Conservation (phyloP, 2,113 vertebrate genomes). For the Neolamprologus modestus region DNA sequence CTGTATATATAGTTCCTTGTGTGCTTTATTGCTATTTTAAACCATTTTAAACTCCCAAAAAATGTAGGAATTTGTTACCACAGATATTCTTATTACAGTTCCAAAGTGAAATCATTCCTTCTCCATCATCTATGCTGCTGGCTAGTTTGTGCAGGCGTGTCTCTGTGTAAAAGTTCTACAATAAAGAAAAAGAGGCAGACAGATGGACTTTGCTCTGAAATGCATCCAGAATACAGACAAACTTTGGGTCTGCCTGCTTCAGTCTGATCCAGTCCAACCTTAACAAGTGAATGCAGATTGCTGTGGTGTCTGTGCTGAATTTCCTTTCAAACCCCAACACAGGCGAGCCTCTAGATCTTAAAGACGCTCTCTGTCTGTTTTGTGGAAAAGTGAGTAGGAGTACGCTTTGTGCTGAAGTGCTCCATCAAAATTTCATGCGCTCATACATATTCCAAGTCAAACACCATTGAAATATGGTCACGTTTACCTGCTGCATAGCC, state of each 20-base stretch:
- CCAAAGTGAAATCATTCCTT: not conserved
- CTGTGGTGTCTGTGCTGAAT: not conserved
- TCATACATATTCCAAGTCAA: constrained; percentile 20
- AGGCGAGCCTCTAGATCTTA: not conserved
- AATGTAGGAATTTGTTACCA: not conserved
- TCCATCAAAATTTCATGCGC: constrained; percentile 12
- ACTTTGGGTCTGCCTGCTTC: constrained; percentile 3
- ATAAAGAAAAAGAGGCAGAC: constrained; percentile 16
- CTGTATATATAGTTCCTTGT: not conserved
- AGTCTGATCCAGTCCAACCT: constrained; percentile 12
- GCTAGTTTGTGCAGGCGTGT: not conserved
- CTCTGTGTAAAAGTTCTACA: constrained; percentile 12
- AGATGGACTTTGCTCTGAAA: constrained; percentile 59
- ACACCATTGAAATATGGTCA: not conserved
- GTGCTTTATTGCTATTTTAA: not conserved
- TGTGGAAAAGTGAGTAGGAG: not conserved
- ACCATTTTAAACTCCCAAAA: not conserved
- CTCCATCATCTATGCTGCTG: not conserved
- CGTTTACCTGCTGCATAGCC: constrained; percentile 27
- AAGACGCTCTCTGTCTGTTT: not conserved
- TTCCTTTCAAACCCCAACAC: not conserved
- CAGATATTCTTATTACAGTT: not conserved
- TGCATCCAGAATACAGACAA: constrained; percentile 12
- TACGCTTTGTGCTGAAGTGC: not conserved
- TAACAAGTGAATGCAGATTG: not conserved